phyloP scores from a whole-genome alignment of 2,113 vertebrate species.

The Apeltes quadracus region DNA sequence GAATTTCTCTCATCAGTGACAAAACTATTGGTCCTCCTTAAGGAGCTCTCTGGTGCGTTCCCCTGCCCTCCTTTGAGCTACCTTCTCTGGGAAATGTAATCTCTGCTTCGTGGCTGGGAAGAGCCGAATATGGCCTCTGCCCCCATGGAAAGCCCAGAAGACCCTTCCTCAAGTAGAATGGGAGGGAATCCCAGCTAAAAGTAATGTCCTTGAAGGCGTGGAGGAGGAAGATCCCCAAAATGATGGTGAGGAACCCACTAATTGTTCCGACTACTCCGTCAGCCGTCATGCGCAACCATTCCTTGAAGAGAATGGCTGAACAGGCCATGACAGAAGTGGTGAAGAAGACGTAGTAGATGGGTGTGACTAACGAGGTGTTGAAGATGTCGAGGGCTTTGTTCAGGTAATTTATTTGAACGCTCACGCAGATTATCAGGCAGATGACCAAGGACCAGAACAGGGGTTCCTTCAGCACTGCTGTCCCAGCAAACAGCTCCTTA shows the following conservation, averaged over 20 bases:
- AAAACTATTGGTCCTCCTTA: conserved; percentile 34
- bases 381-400: conserved; percentile 88
- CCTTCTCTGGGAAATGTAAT: conserved; percentile 41
- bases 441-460: conserved; percentile 83
- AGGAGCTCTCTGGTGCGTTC: conserved; percentile 41
- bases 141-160: conserved; percentile 43
- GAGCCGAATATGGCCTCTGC: conserved; percentile 63
- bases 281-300: conserved; percentile 83
- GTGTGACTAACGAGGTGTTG: conserved; percentile 83
- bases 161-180: conserved; percentile 76
- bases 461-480: conserved; percentile 82
- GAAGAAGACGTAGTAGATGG: conserved; percentile 87
- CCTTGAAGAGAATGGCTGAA: conserved; percentile 88
- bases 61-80: conserved; percentile 34
- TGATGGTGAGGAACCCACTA: conserved; percentile 86
- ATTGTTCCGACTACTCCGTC: conserved; percentile 79
- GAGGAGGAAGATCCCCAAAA: conserved; percentile 85
- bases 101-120: conserved; percentile 54
- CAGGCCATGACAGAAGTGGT: conserved; percentile 85
- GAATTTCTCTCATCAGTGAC: conserved; percentile 4
- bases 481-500: conserved; percentile 83
- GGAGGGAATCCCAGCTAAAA: conserved; percentile 78
- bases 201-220: conserved; percentile 83
- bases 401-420: conserved; percentile 86
- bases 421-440: conserved; percentile 83